phyloP scores from a whole-genome alignment of 2,888 invertebrate species.

The Melanargia galathea region DNA sequence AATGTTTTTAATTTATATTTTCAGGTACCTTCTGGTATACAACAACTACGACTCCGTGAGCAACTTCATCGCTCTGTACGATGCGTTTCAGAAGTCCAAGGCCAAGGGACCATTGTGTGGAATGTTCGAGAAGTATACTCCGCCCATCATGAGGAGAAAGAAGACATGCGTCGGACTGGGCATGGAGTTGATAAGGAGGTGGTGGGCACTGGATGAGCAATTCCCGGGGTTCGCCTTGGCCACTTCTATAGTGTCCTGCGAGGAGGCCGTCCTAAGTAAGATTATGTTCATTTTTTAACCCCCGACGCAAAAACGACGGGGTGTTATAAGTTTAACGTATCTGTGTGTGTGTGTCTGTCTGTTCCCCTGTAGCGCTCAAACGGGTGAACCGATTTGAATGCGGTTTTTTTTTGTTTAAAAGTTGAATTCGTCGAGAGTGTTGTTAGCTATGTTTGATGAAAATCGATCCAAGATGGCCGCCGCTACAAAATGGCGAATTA shows the following conservation, averaged over 20 bases:
- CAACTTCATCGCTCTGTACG: slow-evolving; percentile 88
- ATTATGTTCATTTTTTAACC: neutral
- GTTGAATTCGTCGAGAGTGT: too few relatives aligned
- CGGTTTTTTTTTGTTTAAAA: too few relatives aligned
- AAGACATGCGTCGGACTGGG: slow-evolving; percentile 95
- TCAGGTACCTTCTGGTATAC: slow-evolving; percentile 86
- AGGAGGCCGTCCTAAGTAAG: slow-evolving; percentile 85
- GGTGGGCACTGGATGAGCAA: slow-evolving; percentile 81
- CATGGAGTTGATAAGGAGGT: slow-evolving; percentile 87
- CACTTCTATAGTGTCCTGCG: slow-evolving; percentile 88
- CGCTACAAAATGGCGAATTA: too few relatives aligned
- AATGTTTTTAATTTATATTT: neutral
- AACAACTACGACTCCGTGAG: slow-evolving; percentile 95
- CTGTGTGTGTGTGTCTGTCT: too few relatives aligned
- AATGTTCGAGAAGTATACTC: slow-evolving; percentile 89
- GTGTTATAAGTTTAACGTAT: too few relatives aligned
- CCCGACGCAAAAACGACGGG: too few relatives aligned
- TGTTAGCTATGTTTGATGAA: too few relatives aligned
- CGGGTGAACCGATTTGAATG: too few relatives aligned
- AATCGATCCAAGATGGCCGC: too few relatives aligned
- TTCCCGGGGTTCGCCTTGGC: slow-evolving; percentile 86
- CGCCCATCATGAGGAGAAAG: slow-evolving; percentile 89
- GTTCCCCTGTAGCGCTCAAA: too few relatives aligned
- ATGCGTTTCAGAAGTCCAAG: slow-evolving; percentile 84
- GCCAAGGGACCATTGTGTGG: slow-evolving; percentile 83